Percentiles rank a stretch among this genome's conserved stretches.
Evolutionary conservation across 2,113 vertebrate species (phyloP).

Genomic region (Chiloscyllium plagiosum): DNA sequence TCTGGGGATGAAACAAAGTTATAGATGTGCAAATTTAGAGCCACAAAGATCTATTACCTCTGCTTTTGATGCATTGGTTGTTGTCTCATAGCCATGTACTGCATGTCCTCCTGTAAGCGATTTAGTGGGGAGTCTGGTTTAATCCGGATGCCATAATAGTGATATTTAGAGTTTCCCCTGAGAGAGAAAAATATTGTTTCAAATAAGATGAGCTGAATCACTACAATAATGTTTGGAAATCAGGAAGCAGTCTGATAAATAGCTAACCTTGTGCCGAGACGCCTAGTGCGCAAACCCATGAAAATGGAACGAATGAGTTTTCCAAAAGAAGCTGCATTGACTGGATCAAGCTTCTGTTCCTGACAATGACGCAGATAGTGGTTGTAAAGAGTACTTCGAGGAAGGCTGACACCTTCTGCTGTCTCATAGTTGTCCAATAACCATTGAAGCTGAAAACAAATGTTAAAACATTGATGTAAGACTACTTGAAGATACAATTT

Average conservation of each 20-base stretch:
- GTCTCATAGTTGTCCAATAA: constrained; percentile 77
- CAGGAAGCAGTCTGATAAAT: not conserved
- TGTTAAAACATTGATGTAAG: not conserved
- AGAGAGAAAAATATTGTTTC: constrained; percentile 1
- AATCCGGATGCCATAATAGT: constrained; percentile 75
- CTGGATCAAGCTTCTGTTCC: constrained; percentile 72
- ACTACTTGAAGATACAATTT: not conserved
- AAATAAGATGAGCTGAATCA: not conserved
- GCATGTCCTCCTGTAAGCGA: constrained; percentile 74
- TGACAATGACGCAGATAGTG: constrained; percentile 74
- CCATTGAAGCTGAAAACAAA: constrained; percentile 63
- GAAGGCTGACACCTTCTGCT: constrained; percentile 73
- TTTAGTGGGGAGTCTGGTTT: constrained; percentile 76
- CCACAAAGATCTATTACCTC: constrained; percentile 52
- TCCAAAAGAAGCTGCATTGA: constrained; percentile 75
- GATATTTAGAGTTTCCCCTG: constrained; percentile 75
- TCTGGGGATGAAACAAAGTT: not conserved
- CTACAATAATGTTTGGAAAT: not conserved
- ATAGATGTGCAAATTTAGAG: not conserved
- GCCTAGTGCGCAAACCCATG: constrained; percentile 70
- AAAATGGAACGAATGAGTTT: constrained; percentile 75
- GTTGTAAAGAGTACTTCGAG: constrained; percentile 72
- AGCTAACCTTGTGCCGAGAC: constrained; percentile 71
- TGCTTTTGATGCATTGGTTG: constrained; percentile 77
- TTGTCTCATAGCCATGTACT: constrained; percentile 76